Conservation (phyloP, 2,797 vertebrate genomes). For the Steatocranus sp. region DNA sequence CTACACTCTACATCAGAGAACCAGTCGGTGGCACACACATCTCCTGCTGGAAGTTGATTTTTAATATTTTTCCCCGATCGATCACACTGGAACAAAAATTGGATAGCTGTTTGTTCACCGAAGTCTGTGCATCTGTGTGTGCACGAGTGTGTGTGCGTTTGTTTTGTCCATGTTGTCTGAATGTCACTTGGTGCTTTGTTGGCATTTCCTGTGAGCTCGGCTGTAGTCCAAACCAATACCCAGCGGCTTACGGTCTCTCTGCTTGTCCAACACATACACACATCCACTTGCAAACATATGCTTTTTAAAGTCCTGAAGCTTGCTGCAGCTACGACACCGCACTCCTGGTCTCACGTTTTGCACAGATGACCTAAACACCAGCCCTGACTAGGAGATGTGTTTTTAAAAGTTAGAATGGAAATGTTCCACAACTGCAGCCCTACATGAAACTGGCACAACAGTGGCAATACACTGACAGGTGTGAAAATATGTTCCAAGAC, state of each 20-base stretch:
- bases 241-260: constrained; percentile 17
- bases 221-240: constrained; percentile 39
- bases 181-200: constrained; percentile 39
- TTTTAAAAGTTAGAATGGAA: neutral
- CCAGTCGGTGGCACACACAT: neutral
- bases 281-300: neutral
- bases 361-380: neutral
- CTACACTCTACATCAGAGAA: neutral
- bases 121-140: neutral
- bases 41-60: neutral
- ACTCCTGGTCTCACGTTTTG: neutral
- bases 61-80: neutral
- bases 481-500: neutral
- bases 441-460: neutral
- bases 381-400: neutral
- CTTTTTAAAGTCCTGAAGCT: neutral
- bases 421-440: neutral
- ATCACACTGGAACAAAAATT: neutral
- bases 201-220: constrained; percentile 31
- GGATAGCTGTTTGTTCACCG: constrained; percentile 3
- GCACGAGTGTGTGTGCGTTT: neutral
- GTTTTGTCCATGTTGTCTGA: constrained; percentile 14
- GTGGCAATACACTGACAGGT: neutral
- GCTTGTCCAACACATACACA: neutral
- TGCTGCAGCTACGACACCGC: constrained; percentile 9